A percentile compares a stretch with the other conserved stretches of the same genome.
Conservation (phyloP, 2,797 vertebrate genomes). For the Phataginus tetradactyla region DNA sequence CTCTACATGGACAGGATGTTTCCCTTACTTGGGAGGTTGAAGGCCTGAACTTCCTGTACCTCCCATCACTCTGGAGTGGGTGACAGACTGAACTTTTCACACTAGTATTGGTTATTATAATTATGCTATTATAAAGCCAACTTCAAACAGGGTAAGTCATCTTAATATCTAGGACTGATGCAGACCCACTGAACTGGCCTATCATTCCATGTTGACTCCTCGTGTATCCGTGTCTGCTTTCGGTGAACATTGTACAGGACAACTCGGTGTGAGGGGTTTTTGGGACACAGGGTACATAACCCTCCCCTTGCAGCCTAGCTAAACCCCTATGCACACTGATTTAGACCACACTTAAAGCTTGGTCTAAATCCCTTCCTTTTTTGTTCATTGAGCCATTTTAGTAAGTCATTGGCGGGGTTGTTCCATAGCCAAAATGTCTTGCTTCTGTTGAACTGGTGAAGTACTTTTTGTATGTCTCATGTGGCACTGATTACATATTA, state of each 20-base stretch:
- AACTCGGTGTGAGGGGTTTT: background rate
- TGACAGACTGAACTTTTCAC: constrained; percentile 61
- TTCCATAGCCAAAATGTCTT: background rate
- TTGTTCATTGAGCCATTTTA: background rate
- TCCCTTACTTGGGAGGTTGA: constrained; percentile 29
- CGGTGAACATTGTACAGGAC: background rate
- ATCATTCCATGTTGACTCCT: background rate
- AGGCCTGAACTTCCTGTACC: constrained; percentile 23
- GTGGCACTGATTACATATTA: background rate
- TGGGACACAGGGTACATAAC: background rate
- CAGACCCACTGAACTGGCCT: background rate
- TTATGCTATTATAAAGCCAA: background rate
- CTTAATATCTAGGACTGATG: background rate
- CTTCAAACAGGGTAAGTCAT: background rate
- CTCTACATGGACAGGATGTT: constrained; percentile 9
- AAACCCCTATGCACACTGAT: background rate
- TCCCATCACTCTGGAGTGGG: constrained; percentile 27
- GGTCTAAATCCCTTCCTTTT: background rate
- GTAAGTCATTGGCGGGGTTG: background rate
- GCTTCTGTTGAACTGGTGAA: constrained; percentile 23
- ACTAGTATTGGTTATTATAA: background rate
- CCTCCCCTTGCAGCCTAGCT: background rate
- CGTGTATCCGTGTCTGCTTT: background rate
- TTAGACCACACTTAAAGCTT: background rate
- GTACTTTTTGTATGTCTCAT: background rate